Conservation (phyloP, 1,140 invertebrate genomes). For the Apis cerana region DNA sequence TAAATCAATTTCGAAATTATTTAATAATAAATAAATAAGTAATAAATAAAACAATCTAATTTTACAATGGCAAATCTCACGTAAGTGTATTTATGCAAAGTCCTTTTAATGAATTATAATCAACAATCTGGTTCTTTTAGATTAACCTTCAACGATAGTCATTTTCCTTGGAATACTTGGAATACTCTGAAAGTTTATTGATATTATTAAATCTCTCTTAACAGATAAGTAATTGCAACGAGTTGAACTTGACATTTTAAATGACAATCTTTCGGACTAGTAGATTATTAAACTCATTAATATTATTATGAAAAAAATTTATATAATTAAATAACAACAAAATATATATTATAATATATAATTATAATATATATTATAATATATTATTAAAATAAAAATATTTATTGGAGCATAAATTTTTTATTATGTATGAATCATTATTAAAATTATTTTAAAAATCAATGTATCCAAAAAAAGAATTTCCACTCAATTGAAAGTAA, state of each 20-base stretch:
- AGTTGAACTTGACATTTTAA: slow-evolving; percentile 27
- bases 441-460: no score
- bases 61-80: not conserved
- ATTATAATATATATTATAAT: no score
- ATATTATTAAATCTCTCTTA: not conserved
- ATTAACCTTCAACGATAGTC: not conserved
- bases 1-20: not conserved
- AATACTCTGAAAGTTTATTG: not conserved
- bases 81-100: not conserved
- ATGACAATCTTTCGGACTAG: not conserved
- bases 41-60: not conserved
- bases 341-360: no score
- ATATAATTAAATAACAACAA: not conserved
- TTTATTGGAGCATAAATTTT: not conserved
- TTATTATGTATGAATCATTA: not conserved
- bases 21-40: no score
- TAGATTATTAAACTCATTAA: not conserved
- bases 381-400: not conserved
- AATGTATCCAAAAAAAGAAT: no score
- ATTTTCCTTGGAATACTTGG: slow-evolving; percentile 7
- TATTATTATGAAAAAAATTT: no score
- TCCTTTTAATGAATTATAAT: slow-evolving; percentile 1
- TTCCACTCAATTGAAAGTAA: no score
- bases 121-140: not conserved
- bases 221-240: slow-evolving; percentile 11